Percentiles rank a stretch among this genome's conserved stretches.
These are phyloP conservation scores for Hipposideros larvatus DNA, from an alignment of 2,797 vertebrate species.

Conservation along the genomic window DNA sequence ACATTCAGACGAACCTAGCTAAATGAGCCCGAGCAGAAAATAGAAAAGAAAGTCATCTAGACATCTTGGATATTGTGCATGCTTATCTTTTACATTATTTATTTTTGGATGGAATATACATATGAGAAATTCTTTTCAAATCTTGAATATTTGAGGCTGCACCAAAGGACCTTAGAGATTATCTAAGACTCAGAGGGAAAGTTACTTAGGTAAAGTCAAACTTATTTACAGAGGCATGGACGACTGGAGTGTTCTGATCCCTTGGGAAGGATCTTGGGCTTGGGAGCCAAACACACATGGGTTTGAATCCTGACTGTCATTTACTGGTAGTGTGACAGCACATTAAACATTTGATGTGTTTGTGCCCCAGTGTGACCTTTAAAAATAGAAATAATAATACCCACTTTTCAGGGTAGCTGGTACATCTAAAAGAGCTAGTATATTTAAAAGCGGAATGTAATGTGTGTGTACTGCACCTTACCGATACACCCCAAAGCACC, in stretches of 20 bases:
- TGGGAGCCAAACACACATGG: neutral
- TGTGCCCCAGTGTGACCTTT: neutral
- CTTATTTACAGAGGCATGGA: neutral
- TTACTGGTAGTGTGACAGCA: neutral
- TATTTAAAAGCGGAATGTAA: neutral
- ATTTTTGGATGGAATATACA: neutral
- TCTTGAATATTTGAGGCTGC: neutral
- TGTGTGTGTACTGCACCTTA: neutral
- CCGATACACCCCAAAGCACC: neutral
- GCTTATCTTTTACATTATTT: constrained; percentile 13
- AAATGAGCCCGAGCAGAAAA: neutral
- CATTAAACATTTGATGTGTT: neutral
- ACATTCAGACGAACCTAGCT: neutral
- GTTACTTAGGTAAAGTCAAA: neutral
- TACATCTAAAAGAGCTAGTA: neutral
- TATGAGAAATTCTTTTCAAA: neutral
- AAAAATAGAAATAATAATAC: constrained; percentile 3
- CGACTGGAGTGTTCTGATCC: neutral
- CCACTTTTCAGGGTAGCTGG: neutral
- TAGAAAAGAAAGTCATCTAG: neutral
- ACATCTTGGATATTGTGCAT: neutral
- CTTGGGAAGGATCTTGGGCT: neutral
- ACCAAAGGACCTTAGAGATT: neutral
- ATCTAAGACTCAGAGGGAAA: neutral
- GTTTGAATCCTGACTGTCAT: neutral